These are phyloP conservation scores for Pyrocephalus nanus DNA, from an alignment of 2,797 vertebrate species.

Conservation along the genomic window DNA sequence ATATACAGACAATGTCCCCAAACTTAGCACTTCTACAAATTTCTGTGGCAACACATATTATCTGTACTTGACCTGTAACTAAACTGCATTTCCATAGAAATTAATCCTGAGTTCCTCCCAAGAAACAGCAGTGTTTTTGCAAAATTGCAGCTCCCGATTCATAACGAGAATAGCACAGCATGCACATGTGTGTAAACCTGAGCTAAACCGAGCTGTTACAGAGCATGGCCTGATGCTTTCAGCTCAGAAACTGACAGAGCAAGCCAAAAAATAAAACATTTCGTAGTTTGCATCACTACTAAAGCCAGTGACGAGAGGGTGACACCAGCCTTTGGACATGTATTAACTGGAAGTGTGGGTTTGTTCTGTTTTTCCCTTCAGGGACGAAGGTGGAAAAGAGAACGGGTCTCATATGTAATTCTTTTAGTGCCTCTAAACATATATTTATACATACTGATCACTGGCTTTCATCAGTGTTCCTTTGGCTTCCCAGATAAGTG, in stretches of 20 bases:
- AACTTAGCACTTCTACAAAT: background rate
- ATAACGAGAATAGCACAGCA: background rate
- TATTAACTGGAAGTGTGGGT: too few species aligned
- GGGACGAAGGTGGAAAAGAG: background rate
- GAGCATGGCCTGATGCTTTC: background rate
- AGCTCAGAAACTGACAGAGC: background rate
- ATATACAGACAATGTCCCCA: background rate
- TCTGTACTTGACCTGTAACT: background rate
- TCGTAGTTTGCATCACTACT: background rate
- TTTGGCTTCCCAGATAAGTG: background rate
- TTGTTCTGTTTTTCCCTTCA: background rate
- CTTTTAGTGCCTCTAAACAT: background rate
- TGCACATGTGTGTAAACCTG: background rate
- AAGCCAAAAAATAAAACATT: background rate
- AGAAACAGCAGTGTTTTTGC: background rate
- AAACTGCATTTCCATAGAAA: background rate
- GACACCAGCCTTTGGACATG: background rate
- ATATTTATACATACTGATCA: background rate
- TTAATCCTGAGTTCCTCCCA: background rate
- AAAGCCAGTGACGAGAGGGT: background rate
- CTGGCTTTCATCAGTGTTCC: background rate
- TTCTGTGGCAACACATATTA: background rate
- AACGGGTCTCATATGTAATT: background rate
- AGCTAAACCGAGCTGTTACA: background rate
- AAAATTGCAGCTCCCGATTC: background rate